Base-by-base conservation (phyloP, 64 coral and sea anemone genomes). In the Pocillopora verrucosa region DNA sequence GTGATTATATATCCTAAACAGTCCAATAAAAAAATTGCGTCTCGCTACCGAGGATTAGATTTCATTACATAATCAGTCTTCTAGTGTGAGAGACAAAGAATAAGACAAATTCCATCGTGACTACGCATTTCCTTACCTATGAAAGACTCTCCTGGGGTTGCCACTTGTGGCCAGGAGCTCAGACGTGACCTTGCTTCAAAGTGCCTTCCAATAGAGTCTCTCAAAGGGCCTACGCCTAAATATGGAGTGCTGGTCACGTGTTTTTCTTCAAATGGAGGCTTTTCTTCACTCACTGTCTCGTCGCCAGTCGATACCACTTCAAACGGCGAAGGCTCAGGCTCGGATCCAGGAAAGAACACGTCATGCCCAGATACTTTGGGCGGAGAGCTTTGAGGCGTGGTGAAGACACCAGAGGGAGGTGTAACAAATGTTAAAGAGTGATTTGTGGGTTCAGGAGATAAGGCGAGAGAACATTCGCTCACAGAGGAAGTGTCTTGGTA, bases 161-260 rank as follows among this genome's bases (percentile, higher is more conserved):
- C 68, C 14, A 6, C 82, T 24, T 10, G 20, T 22, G 20, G 37
- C 22, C 19, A 22, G 9, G 82, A 0, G 14, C 20, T 13, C 16
- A 69, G 61, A 16, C 61, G 62, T 0, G 80, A 67, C 10, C 34
- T 20, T 6, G 37, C 41, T 15, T 15, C 36, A 56, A 17, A 85
- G 61, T 20, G 82, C 61, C 9, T 25, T 57, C 20, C 63, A 57
- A 41, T 72, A 38, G 82, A 72, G 65, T 22, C 82, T 19, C 11
- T 72, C 20, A 85, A 9, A 57, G 82, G 56, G 38, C 41, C 82
- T 9, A 72, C 10, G 5, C 65, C 82, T 36, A 85, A 72, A 85
- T 85, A 85, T 24, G 82, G 82, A 12, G 82, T 85, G 65, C 82
- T 85, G 20, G 82, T 85, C 82, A 85, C 65, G 64, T 72, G 82